A percentile compares a stretch with the other conserved stretches of the same genome.
Conservation (phyloP, 2,888 invertebrate species). For the Entomobrya proxima region DNA sequence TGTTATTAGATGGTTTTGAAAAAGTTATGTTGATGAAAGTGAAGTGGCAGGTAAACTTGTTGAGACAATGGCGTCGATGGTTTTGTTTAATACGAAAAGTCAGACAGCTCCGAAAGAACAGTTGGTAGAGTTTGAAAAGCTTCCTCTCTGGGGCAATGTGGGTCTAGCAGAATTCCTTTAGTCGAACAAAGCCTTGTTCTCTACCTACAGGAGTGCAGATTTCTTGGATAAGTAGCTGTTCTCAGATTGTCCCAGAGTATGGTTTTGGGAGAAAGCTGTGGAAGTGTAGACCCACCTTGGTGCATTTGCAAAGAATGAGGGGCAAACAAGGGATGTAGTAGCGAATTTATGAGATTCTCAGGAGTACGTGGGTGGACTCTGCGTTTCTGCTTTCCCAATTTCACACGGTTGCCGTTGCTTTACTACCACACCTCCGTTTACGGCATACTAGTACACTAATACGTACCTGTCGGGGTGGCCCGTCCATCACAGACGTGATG, state of each 20-base stretch:
- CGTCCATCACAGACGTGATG: too few species aligned
- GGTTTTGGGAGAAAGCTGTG: conserved; percentile 3
- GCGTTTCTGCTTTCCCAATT: not conserved
- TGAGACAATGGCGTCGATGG: not conserved
- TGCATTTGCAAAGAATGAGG: conserved; percentile 33
- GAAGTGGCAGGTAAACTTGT: too few species aligned
- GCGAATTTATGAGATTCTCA: conserved; percentile 43
- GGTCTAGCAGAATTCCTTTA: too few species aligned
- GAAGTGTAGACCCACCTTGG: conserved; percentile 22
- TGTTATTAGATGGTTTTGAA: too few species aligned
- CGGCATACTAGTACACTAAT: too few species aligned
- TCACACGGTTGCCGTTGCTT: not conserved
- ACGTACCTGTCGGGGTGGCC: too few species aligned
- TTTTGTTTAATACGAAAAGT: not conserved
- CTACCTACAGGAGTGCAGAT: too few species aligned
- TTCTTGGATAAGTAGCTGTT: too few species aligned
- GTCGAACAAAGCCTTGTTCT: too few species aligned
- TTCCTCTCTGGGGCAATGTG: not conserved
- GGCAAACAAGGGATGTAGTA: conserved; percentile 26
- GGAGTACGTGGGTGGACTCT: conserved; percentile 39
- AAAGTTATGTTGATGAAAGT: too few species aligned
- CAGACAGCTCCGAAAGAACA: not conserved
- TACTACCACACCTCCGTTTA: too few species aligned
- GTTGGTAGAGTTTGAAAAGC: not conserved
- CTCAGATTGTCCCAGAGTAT: not conserved